Base-by-base conservation (phyloP, 2,888 invertebrate species). In the Holacanthella duospinosa region DNA sequence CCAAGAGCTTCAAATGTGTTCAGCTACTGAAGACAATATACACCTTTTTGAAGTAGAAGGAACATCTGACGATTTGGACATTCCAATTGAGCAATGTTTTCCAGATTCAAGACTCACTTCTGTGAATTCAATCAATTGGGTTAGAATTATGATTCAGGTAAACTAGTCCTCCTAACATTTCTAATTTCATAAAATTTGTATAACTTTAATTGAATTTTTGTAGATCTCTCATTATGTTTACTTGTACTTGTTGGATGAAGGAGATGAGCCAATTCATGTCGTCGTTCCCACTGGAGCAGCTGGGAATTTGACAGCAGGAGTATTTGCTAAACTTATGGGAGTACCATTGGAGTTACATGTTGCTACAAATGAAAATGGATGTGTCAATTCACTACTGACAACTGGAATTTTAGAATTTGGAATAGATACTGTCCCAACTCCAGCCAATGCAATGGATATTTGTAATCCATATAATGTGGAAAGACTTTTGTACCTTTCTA, bases 81-180 rank as follows among this genome's bases (percentile, higher is more conserved):
- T 74, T 21, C 76, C 76, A 2, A 77, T 80, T 55, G 77, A 77
- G 64, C 68, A 74, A n/a, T 72, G 75, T 29, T 78, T 79, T 69
- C 70, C 71, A 25, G 77, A 78, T 66, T 62, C 67, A 0, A 75
- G 75, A 2, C 68, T 80, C 26, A 74, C 74, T 26, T 77, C 76
- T 54, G 74, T 78, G 48, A 81, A 80, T 69, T 80, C 80, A 2
- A 75, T 79, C 63, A 80, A 80, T 74, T 79, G 79, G 78, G 76
- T 76, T 0, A 71, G 80, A 29, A 75, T 80, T 48, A 71, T 79
- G 74, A 74, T 78, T 2, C 71, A 71, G 61, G 68, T 68, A 60
- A 58, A 58, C 9, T 29, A 25, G n/a, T n/a, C 21, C 12, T 24
- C 6, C 4, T 55, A 12, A 16, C 24, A 26, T 26, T 55, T 25